Evolutionary conservation across 1,140 invertebrate genomes (phyloP).

Genomic region (Drosophila lini): DNA sequence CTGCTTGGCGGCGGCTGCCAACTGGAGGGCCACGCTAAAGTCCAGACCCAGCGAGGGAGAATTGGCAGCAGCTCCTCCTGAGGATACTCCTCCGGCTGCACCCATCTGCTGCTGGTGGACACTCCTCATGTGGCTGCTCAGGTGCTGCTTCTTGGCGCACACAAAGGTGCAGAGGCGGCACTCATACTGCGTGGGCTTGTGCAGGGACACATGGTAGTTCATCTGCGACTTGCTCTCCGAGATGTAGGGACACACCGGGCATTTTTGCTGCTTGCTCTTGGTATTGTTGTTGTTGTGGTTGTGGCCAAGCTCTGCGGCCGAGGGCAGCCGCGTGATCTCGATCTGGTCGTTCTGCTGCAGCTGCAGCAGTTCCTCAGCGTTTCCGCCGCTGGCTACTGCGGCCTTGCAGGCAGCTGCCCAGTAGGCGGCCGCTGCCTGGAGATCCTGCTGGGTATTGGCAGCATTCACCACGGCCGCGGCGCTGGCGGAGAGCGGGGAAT

Average conservation of each 20-base stretch:
- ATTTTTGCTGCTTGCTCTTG: constrained; percentile 87
- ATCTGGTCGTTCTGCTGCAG: constrained; percentile 81
- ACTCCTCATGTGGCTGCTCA: constrained; percentile 90
- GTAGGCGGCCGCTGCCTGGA: constrained; percentile 68
- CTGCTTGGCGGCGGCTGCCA: constrained; percentile 84
- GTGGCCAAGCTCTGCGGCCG: constrained; percentile 14
- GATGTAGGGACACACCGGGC: constrained; percentile 91
- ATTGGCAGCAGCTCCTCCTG: background rate
- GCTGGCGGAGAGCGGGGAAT: constrained; percentile 70
- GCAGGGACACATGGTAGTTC: constrained; percentile 94
- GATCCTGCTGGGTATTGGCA: constrained; percentile 72
- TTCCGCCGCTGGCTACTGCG: constrained; percentile 44
- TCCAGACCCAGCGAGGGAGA: constrained; percentile 66
- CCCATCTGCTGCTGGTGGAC: constrained; percentile 75
- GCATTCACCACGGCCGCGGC: constrained; percentile 70
- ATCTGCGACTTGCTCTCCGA: constrained; percentile 93
- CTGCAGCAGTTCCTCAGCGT: constrained; percentile 69
- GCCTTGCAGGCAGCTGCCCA: constrained; percentile 72
- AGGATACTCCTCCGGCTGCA: constrained; percentile 9
- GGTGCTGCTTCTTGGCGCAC: constrained; percentile 90
- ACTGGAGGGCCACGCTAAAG: constrained; percentile 76
- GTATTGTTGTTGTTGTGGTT: constrained; percentile 61
- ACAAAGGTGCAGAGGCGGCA: constrained; percentile 93
- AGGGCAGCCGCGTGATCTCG: constrained; percentile 74
- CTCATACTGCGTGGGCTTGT: constrained; percentile 90